Evolutionary conservation across 2,113 vertebrate species (phyloP).

Genomic region (Cryptomyrus ogoouensis): DNA sequence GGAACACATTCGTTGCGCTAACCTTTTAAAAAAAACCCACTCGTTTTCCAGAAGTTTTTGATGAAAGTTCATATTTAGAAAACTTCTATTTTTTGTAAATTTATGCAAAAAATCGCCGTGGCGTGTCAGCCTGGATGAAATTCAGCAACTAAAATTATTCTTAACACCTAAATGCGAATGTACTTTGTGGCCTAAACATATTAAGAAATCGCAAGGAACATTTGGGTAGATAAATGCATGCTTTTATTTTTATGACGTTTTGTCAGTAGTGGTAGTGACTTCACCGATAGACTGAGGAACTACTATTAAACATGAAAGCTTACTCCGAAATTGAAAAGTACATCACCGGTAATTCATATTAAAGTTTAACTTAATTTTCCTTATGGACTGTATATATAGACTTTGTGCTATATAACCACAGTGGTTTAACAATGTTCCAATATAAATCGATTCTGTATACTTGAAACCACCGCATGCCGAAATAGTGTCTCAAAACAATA

Average conservation of each 20-base stretch:
- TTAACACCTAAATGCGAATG: background rate
- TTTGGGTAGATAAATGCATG: background rate
- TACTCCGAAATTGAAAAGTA: background rate
- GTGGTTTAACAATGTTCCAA: background rate
- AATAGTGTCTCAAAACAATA: background rate
- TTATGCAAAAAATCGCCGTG: background rate
- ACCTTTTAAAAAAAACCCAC: conserved; percentile 49
- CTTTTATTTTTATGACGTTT: background rate
- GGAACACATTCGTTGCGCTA: conserved; percentile 32
- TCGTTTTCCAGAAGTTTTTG: conserved; percentile 37
- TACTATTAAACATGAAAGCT: background rate
- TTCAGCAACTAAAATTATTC: background rate
- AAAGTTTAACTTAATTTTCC: background rate
- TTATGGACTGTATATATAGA: background rate
- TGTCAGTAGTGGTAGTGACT: background rate
- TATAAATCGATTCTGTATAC: background rate
- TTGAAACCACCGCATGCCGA: background rate
- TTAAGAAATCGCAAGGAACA: background rate
- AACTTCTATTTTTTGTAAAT: conserved; percentile 16
- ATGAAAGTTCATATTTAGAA: conserved; percentile 28
- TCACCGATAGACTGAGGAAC: background rate
- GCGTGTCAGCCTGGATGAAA: background rate
- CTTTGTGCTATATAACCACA: background rate
- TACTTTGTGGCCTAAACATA: background rate
- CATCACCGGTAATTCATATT: background rate